Percentiles rank a stretch among this genome's conserved stretches.
phyloP scores from a whole-genome alignment of 2,888 invertebrate species.

The Pegoplata infirma region DNA sequence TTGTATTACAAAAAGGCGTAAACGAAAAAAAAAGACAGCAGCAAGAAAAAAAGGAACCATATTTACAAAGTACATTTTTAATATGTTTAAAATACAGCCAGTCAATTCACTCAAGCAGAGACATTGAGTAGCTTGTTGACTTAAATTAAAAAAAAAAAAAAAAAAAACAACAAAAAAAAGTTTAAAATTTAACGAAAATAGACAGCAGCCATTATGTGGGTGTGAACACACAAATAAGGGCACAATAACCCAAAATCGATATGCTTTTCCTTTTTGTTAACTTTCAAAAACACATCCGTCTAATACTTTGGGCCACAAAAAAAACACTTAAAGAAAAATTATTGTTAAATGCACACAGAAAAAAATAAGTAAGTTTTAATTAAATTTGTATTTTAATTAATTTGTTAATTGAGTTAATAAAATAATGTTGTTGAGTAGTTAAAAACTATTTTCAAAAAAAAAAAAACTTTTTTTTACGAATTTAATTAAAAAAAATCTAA shows the following conservation, averaged over 20 bases:
- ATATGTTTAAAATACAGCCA: not conserved
- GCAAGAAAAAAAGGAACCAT: not conserved
- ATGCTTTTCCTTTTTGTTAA: not conserved
- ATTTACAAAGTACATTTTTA: not conserved
- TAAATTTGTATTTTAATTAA: too few relatives aligned
- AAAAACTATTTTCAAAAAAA: too few relatives aligned
- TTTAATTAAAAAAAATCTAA: too few relatives aligned
- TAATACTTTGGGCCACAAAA: not conserved
- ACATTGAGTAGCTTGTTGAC: not conserved
- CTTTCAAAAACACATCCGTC: not conserved
- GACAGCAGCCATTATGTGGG: not conserved
- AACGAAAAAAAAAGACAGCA: not conserved
- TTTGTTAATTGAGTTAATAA: too few relatives aligned
- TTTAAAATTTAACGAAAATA: not conserved
- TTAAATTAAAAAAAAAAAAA: not conserved
- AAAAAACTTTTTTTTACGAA: too few relatives aligned
- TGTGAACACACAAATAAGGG: not conserved
- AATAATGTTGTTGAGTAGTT: too few relatives aligned
- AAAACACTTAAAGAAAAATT: too few relatives aligned
- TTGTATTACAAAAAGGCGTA: not conserved
- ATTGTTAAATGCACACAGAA: too few relatives aligned
- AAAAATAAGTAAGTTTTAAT: too few relatives aligned
- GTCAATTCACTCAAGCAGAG: not conserved
- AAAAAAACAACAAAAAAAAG: not conserved
- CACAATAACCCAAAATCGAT: not conserved